Evolutionary conservation across 1,140 invertebrate species (phyloP), one percentile per base, ranked within the genome.

Genomic region (Portunus trituberculatus): DNA sequence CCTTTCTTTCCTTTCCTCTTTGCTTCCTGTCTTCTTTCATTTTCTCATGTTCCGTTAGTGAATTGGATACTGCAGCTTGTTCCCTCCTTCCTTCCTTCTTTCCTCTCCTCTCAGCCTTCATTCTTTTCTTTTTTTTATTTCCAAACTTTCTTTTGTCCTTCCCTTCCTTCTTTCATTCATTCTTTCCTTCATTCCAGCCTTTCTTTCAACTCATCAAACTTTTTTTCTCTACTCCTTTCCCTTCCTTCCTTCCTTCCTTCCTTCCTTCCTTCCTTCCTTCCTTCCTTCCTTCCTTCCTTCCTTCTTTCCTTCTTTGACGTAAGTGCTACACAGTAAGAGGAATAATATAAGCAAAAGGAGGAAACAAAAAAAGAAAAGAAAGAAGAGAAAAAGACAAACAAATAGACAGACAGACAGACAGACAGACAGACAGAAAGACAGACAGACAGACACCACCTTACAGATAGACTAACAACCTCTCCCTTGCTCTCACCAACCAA

Each of bases 151-250:
- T 0, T 31, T 29, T 25, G 7, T 76, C 8, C 59, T 48, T 92
- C 52, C 59, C n/a, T 32, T 7, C 59, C 45, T 91, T 59, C n/a
- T 20, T 52, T 48, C 45, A 7, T 88, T 46, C 45, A 8, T 8
- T 87, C 84, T 20, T 25, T 91, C 89, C n/a, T n/a, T 52, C 89
- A 4, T 52, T 48, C 46, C 89, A 31, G 20, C 46, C 89, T 91
- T n/a, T n/a, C 14, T 91, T 48, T n/a, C 39, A 32, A 7, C 25
- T 31, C 32, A 20, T 45, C 45, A 4, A 16, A n/a, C 0, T 48
- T 28, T 28, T 12, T 29, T 29, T 52, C 45, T 52, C 28, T 52
- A 7, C 46, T 48, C n/a, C 28, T 91, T 45, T 52, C 89, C 52
- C 45, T 91, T 48, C 46, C 45, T 52, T 3, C 28, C 45, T 52